These are phyloP conservation scores for Callopanchax toddi DNA, from an alignment of 2,113 vertebrate genomes.

Conservation along the genomic window DNA sequence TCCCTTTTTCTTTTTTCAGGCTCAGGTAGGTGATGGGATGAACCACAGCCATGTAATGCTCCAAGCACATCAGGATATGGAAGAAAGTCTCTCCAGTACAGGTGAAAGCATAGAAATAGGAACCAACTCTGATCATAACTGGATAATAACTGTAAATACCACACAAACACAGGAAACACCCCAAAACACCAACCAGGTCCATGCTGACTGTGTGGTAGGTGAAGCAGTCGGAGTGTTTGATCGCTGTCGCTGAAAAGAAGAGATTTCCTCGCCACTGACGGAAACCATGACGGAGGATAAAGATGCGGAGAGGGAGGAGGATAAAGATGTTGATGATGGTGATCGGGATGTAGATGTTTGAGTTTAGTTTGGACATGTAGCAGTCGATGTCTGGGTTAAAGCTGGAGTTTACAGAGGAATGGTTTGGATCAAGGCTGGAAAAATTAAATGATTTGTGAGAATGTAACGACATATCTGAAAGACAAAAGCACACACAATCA, in stretches of 20 bases:
- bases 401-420: background rate
- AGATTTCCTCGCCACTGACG: background rate
- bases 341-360: background rate
- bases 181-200: background rate
- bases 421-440: background rate
- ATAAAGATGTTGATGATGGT: background rate
- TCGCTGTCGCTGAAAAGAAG: fast-evolving
- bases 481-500: background rate
- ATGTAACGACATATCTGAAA: background rate
- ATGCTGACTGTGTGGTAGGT: constrained; percentile 4
- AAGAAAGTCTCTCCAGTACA: background rate
- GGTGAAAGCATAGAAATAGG: background rate
- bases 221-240: constrained; percentile 11
- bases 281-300: constrained; percentile 7
- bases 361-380: background rate
- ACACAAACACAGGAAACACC: background rate
- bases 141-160: background rate
- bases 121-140: fast-evolving
- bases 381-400: fast-evolving
- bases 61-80: background rate
- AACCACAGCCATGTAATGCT: constrained; percentile 21
- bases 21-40: constrained; percentile 13
- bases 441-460: background rate
- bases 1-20: background rate
- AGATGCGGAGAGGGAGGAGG: constrained; percentile 7